These are phyloP conservation scores for Phaonia tiefii DNA, from an alignment of 2,888 invertebrate genomes.

Conservation along the genomic window DNA sequence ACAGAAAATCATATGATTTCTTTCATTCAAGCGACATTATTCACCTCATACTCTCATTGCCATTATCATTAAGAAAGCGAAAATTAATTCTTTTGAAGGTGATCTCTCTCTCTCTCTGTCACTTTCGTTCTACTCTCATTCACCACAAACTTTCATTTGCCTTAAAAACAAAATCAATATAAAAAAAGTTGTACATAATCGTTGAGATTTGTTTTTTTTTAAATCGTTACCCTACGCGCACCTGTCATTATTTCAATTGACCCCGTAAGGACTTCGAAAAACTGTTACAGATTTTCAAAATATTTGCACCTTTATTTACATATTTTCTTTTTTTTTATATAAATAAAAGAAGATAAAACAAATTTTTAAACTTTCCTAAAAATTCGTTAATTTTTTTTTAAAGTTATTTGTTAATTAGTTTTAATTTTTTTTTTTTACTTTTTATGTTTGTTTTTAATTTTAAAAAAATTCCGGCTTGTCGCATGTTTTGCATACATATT, in stretches of 20 bases:
- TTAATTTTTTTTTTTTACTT: background rate
- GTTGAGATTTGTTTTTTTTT: background rate
- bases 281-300: slow-evolving; percentile 20
- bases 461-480: slow-evolving; percentile 21
- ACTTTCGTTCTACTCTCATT: background rate
- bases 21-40: slow-evolving; percentile 29
- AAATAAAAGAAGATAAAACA: background rate
- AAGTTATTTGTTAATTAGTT: background rate
- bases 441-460: slow-evolving; percentile 4
- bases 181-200: slow-evolving; percentile 2
- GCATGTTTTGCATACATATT: slow-evolving; percentile 46
- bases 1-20: slow-evolving; percentile 19
- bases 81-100: too few relatives aligned
- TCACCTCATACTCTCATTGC: slow-evolving; percentile 9
- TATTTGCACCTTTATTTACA: slow-evolving; percentile 8
- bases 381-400: slow-evolving; percentile 4
- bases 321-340: too few relatives aligned
- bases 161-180: background rate
- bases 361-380: background rate
- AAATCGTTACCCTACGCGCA: background rate
- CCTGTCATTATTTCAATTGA: background rate
- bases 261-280: background rate
- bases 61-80: background rate
- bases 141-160: background rate
- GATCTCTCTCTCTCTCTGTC: background rate